Base-by-base conservation (phyloP, 23 tunicate genomes). In the Ascidia mentula region DNA sequence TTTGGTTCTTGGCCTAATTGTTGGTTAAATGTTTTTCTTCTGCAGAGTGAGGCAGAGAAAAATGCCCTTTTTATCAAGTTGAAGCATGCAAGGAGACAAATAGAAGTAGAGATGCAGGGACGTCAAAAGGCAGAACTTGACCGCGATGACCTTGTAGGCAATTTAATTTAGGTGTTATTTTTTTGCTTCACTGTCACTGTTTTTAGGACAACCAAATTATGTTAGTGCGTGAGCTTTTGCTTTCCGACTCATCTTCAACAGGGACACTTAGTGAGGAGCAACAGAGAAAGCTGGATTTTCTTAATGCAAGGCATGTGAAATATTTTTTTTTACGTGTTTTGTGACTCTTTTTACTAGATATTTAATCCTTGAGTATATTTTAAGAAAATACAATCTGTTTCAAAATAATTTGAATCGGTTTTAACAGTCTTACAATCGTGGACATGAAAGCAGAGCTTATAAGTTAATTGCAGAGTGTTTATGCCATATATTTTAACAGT, bases 91-190 rank as follows among this genome's bases (percentile, higher is more conserved):
- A 45, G 98, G 45, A 34, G 90, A 59, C 98, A 93, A 40, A 88
- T 93, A 18, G 98, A 84, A 40, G 93, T 93, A n/a, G 98, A 93
- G 40, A 72, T 93, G 77, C 87, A 81, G 45, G 72, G 73, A 40
- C 79, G 94, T 26, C 93, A 87, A 36, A 85, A 88, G 31, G 93
- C 88, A 18, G 98, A 93, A 39, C 98, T 88, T 37, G 98, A 93
- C 9, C 37, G 98, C 45, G 98, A 93, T 88, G 98, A 93, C 53
- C 59, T 93, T 74, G 96, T 88, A 72, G 38, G 36, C 22, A 42
- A 73, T 60, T 73, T 53, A 24, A 74, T 74, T 20, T 15, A 4
- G 38, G 20, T 28, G 7, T 18, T 73, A 73, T n/a, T 7, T 28
- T 33, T n/a, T 31, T n/a, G 7, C 31, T 73, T n/a, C 9, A 31